Evolutionary conservation across 2,888 invertebrate genomes (phyloP).

Genomic region (Myopa testacea): DNA sequence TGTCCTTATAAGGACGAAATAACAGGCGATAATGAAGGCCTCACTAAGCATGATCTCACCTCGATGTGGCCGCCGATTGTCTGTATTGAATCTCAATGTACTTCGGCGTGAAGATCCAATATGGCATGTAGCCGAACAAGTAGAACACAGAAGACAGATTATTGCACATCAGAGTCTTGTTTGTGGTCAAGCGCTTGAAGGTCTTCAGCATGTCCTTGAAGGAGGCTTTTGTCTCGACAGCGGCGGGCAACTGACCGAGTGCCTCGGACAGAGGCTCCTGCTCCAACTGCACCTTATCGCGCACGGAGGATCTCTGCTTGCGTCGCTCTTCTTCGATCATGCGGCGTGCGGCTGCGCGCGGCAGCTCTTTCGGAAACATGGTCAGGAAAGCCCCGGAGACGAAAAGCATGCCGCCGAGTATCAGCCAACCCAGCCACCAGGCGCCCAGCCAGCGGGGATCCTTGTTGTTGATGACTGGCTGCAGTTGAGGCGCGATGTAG

Average conservation of each 20-base stretch:
- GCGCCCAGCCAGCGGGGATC: constrained; percentile 85
- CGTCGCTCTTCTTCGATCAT: constrained; percentile 64
- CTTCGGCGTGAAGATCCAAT: constrained; percentile 85
- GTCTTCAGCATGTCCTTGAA: constrained; percentile 75
- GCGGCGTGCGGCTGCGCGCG: constrained; percentile 74
- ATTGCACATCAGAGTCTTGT: constrained; percentile 78
- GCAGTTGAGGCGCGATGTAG: constrained; percentile 75
- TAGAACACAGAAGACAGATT: constrained; percentile 81
- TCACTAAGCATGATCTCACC: constrained; percentile 53
- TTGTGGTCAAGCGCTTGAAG: constrained; percentile 74
- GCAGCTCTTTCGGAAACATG: constrained; percentile 78
- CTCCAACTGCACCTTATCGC: constrained; percentile 43
- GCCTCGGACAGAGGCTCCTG: constrained; percentile 53
- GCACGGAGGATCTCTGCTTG: constrained; percentile 51
- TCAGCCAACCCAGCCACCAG: constrained; percentile 85
- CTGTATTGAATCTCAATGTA: constrained; percentile 86
- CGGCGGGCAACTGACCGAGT: constrained; percentile 45
- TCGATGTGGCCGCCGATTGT: constrained; percentile 79
- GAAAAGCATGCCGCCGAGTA: constrained; percentile 73
- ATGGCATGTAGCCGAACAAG: constrained; percentile 78
- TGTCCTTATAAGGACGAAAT: not conserved
- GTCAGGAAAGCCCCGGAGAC: constrained; percentile 74
- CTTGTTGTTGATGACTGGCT: constrained; percentile 74
- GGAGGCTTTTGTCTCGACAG: constrained; percentile 61
- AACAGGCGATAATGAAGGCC: not conserved